These are phyloP conservation scores for Campoplex capitator DNA, from an alignment of 2,888 invertebrate species.

Conservation along the genomic window DNA sequence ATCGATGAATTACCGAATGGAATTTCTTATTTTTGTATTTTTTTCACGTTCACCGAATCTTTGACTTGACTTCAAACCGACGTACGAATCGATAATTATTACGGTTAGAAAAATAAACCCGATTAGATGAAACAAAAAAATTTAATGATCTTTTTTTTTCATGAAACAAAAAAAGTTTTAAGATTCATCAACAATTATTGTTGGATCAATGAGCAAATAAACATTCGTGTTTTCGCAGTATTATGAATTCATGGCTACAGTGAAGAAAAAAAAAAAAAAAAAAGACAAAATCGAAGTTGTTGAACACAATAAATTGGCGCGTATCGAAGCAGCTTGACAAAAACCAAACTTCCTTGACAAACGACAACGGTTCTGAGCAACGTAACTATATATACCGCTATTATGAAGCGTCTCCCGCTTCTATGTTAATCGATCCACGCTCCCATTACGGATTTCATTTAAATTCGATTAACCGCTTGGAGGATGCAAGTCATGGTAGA, in stretches of 20 bases:
- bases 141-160: background rate
- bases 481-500: conserved; percentile 67
- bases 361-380: background rate
- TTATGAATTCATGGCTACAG: background rate
- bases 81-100: too few species aligned
- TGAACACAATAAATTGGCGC: background rate
- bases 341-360: conserved; percentile 7
- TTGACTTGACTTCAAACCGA: too few species aligned
- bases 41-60: too few species aligned
- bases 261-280: background rate
- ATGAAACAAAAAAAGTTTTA: background rate
- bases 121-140: background rate
- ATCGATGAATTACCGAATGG: background rate
- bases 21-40: too few species aligned
- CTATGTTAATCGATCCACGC: conserved; percentile 68
- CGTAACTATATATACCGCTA: conserved; percentile 9
- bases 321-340: background rate
- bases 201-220: background rate
- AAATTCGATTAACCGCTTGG: conserved; percentile 75
- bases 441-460: conserved; percentile 75
- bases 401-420: conserved; percentile 44
- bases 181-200: too few species aligned
- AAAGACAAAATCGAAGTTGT: background rate
- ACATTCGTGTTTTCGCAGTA: background rate
- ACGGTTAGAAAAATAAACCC: too few species aligned